Conservation (phyloP, 1,140 invertebrate genomes). For the Pygmarrhopalites habei region DNA sequence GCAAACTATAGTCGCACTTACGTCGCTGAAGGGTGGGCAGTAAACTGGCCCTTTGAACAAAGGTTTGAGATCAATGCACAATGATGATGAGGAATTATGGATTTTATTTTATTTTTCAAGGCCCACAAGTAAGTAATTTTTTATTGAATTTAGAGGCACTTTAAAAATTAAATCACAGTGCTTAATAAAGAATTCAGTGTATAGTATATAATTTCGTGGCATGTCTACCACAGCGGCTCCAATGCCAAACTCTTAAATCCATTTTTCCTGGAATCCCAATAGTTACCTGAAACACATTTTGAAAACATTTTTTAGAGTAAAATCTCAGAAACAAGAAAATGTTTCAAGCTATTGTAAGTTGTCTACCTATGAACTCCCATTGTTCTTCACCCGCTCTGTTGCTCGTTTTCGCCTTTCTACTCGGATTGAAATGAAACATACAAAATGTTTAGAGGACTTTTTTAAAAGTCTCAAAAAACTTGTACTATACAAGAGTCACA, state of each 20-base stretch:
- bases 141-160: slow-evolving; percentile 32
- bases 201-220: not conserved
- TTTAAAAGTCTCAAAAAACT: slow-evolving; percentile 3
- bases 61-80: too few species aligned
- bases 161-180: slow-evolving; percentile 35
- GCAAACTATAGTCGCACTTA: too few species aligned
- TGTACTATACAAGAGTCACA: slow-evolving; percentile 31
- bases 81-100: too few species aligned
- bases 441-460: not conserved
- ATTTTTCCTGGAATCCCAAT: slow-evolving; percentile 52
- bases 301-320: too few species aligned
- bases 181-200: slow-evolving; percentile 20
- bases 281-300: too few species aligned
- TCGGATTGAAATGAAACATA: not conserved
- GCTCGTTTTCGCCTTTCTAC: slow-evolving; percentile 41
- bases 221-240: slow-evolving; percentile 49
- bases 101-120: too few species aligned
- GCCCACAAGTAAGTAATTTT: slow-evolving; percentile 24
- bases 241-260: slow-evolving; percentile 53
- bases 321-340: too few species aligned
- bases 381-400: slow-evolving; percentile 49
- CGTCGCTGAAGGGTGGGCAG: too few species aligned
- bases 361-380: slow-evolving; percentile 58
- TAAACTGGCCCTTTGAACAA: too few species aligned
- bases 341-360: too few species aligned